Evolutionary conservation across 2,797 vertebrate genomes (phyloP).

Genomic region (Trichosurus vulpecula): DNA sequence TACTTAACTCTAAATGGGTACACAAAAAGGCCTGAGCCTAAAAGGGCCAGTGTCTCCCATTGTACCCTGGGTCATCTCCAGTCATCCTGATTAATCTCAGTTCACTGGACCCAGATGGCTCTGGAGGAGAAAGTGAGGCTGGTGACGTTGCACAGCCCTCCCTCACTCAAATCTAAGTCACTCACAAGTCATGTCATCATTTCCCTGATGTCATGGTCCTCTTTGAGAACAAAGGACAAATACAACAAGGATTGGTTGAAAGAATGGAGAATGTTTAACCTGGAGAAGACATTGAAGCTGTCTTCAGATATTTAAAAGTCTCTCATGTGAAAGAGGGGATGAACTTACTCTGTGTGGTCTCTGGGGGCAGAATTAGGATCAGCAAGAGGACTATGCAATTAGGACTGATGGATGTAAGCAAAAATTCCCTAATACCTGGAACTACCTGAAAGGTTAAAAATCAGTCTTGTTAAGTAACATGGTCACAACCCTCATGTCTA

Average conservation of each 20-base stretch:
- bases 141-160: too few species aligned
- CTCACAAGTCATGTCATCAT: too few species aligned
- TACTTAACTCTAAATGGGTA: too few species aligned
- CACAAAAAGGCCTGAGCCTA: too few species aligned
- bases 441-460: background rate
- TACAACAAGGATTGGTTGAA: background rate
- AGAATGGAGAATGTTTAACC: background rate
- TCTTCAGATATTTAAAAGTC: background rate
- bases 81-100: too few species aligned
- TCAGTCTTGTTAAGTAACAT: background rate
- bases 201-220: too few species aligned
- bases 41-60: too few species aligned
- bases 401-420: background rate
- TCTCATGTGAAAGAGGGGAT: background rate
- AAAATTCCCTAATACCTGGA: background rate
- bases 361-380: background rate
- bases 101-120: too few species aligned
- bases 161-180: too few species aligned
- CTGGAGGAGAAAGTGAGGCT: too few species aligned
- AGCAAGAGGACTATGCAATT: background rate
- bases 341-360: background rate
- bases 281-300: background rate
- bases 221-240: too few species aligned
- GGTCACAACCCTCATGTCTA: background rate
- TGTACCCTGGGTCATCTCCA: too few species aligned